These are phyloP conservation scores for Bembecia ichneumoniformis DNA, from an alignment of 2,888 invertebrate genomes.

Conservation along the genomic window DNA sequence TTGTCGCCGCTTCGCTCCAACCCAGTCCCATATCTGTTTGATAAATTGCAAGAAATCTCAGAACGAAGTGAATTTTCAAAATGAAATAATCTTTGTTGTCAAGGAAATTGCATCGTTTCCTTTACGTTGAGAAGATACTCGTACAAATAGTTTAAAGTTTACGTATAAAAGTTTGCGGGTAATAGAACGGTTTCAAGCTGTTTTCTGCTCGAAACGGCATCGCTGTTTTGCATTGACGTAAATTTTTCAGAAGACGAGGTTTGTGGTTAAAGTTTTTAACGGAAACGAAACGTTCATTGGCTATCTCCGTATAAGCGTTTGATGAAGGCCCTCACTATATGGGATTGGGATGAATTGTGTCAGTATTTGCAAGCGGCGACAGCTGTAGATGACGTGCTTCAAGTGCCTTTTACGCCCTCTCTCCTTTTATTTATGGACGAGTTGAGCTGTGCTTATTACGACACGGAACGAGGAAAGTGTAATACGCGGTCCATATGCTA, in stretches of 20 bases:
- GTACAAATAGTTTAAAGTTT: slow-evolving; percentile 14
- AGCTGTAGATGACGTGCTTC: slow-evolving; percentile 55
- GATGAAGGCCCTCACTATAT: slow-evolving; percentile 22
- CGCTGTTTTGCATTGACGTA: slow-evolving; percentile 23
- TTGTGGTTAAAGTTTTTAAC: too few species aligned
- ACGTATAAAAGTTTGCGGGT: slow-evolving; percentile 18
- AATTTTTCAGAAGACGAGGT: background rate
- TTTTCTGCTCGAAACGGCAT: slow-evolving; percentile 12
- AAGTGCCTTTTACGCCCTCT: slow-evolving; percentile 46
- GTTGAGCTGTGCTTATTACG: slow-evolving; percentile 61
- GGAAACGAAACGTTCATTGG: too few species aligned
- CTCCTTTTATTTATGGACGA: slow-evolving; percentile 63
- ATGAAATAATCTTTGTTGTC: slow-evolving; percentile 21
- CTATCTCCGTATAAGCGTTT: background rate
- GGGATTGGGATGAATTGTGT: slow-evolving; percentile 29
- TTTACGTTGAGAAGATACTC: background rate
- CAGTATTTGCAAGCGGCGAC: slow-evolving; percentile 39
- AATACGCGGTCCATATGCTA: slow-evolving; percentile 36
- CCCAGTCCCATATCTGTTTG: slow-evolving; percentile 43
- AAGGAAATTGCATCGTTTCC: slow-evolving; percentile 16
- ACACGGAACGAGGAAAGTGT: slow-evolving; percentile 45
- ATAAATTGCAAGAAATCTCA: slow-evolving; percentile 53
- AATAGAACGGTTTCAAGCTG: slow-evolving; percentile 9
- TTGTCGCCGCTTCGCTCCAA: slow-evolving; percentile 38
- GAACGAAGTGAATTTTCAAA: slow-evolving; percentile 39